Conservation (phyloP, 2,113 vertebrate genomes). For the Porphyrio hochstetteri region DNA sequence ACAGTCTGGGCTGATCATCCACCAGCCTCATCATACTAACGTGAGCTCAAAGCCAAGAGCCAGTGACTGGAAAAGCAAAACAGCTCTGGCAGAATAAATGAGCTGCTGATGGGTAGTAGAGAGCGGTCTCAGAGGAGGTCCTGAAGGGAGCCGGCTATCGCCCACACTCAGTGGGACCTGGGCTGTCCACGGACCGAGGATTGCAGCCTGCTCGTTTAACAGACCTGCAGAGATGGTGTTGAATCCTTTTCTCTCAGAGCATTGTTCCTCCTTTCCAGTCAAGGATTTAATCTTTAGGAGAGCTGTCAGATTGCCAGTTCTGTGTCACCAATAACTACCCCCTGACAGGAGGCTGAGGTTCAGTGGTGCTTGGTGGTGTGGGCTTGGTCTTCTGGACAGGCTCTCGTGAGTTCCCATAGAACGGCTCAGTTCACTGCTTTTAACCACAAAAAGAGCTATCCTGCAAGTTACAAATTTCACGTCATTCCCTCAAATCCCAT, state of each 20-base stretch:
- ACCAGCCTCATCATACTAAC: background rate
- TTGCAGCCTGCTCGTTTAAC: rapidly evolving
- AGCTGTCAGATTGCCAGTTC: background rate
- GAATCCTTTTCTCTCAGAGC: background rate
- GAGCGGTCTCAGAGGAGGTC: background rate
- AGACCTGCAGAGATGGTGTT: rapidly evolving
- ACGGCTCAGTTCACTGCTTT: background rate
- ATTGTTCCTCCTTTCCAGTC: background rate
- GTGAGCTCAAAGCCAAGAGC: background rate
- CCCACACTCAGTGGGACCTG: background rate
- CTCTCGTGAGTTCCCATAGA: background rate
- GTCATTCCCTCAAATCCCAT: background rate
- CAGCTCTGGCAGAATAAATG: background rate
- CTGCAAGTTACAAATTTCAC: background rate
- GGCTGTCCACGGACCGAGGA: background rate
- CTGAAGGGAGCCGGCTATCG: background rate
- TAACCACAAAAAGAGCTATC: background rate
- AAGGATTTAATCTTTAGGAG: background rate
- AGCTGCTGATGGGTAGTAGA: background rate
- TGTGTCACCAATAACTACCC: background rate
- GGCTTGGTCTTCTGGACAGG: background rate
- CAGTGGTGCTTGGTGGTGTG: rapidly evolving
- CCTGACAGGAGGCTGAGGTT: background rate
- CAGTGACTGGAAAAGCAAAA: background rate
- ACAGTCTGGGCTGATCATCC: background rate